Evolutionary conservation across 2,888 invertebrate genomes (phyloP), one percentile per base, ranked within the genome.

Genomic region (Cotesia congregata): DNA sequence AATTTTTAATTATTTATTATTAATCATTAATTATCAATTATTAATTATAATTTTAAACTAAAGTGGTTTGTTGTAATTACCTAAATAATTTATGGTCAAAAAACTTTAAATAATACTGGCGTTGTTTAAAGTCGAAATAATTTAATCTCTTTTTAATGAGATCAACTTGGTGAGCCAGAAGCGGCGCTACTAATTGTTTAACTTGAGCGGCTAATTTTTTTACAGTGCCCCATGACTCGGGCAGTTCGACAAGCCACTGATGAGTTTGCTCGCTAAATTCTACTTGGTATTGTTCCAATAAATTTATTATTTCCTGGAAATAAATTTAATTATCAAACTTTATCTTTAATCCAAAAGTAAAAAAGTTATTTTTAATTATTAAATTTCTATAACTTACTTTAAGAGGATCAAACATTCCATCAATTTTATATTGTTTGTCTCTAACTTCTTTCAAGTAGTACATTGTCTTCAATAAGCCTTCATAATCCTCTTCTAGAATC

Each of bases 381-480:
- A 50, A 50, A 9, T 50, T 3, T 12, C 7, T 50, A 50, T 1
- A 50, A 15, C 6, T 39, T 71, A 87, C 88, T 79, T 95, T 93
- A 0, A 98, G 90, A 0, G 97, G 97, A 41, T 95, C 96, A 87
- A 98, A 98, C 95, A 97, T 96, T 62, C 92, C 92, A 83, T 97
- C 97, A 0, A 97, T 97, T 41, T 93, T 91, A 61, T 92, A 91
- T 82, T 95, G 95, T 15, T 94, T 92, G 80, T 98, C 97, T 83
- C 94, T 93, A n/a, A 95, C 93, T 84, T 92, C 91, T 80, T 93
- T 93, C 62, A 98, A 90, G 81, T 95, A 94, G 9, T 94, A 93
- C 93, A 98, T 96, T 62, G 97, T 94, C 74, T 93, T 92, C 1
- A 98, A 91, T 1, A 98, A 91, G 0, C 94, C 95, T 17, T 95